These are phyloP conservation scores for Choloepus didactylus DNA, from an alignment of 2,797 vertebrate genomes.

Conservation along the genomic window DNA sequence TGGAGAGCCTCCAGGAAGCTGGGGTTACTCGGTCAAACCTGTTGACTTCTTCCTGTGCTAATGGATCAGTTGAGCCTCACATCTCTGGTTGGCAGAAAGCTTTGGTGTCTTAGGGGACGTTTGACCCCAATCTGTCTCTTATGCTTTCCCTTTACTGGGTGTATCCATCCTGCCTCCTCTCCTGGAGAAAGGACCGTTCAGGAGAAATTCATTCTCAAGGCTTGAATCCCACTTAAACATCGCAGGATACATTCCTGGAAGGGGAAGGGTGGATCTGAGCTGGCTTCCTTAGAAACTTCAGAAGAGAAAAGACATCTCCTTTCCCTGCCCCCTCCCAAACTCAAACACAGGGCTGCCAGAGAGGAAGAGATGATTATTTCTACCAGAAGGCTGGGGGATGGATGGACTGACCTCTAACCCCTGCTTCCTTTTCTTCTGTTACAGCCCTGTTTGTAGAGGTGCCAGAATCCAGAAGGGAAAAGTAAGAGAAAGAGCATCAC, in stretches of 20 bases:
- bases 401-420: background rate
- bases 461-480: conserved; percentile 22
- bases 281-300: conserved; percentile 72
- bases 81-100: background rate
- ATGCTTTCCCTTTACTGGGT: background rate
- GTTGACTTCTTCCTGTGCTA: background rate
- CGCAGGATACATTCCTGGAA: conserved; percentile 60
- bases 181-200: conserved; percentile 18
- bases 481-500: background rate
- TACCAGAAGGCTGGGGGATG: background rate
- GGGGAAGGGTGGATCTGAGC: conserved; percentile 64
- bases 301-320: conserved; percentile 56
- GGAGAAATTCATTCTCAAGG: conserved; percentile 30
- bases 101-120: background rate
- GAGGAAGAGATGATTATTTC: conserved; percentile 38
- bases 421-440: conserved; percentile 10
- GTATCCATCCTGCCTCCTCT: background rate
- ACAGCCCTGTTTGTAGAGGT: conserved; percentile 6
- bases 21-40: background rate
- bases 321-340: conserved; percentile 39
- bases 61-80: background rate
- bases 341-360: background rate
- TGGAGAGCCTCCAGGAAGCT: background rate
- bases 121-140: background rate
- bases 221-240: conserved; percentile 34